Conservation (phyloP, 2,797 vertebrate species). For the Oryzias sinensis region DNA sequence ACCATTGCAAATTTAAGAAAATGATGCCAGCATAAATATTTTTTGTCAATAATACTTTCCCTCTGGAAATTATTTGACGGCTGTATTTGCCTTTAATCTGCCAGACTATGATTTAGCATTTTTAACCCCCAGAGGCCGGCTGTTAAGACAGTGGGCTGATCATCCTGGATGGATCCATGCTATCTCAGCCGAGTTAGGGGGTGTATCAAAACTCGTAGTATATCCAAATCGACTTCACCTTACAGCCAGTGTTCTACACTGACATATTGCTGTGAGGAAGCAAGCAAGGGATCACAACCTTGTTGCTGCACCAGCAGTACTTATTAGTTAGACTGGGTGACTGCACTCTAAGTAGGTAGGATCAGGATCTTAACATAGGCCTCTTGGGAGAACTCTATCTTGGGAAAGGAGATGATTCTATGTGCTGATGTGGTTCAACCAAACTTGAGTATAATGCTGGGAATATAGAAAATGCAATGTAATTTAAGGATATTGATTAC, state of each 20-base stretch:
- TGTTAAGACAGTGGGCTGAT: too few species aligned
- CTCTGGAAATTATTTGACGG: too few species aligned
- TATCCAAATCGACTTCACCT: background rate
- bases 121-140: too few species aligned
- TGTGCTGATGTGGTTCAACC: background rate
- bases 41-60: too few species aligned
- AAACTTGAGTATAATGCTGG: background rate
- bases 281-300: conserved; percentile 5
- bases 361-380: conserved; percentile 5
- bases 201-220: background rate
- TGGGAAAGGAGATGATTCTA: accelerated
- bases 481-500: background rate
- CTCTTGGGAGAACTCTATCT: background rate
- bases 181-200: too few species aligned
- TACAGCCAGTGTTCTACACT: background rate
- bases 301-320: background rate
- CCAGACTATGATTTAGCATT: too few species aligned
- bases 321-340: background rate
- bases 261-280: background rate
- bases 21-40: too few species aligned
- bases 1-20: too few species aligned
- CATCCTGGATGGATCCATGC: too few species aligned
- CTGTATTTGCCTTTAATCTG: too few species aligned
- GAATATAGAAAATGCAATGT: background rate
- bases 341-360: background rate